Evolutionary conservation across 2,888 invertebrate species (phyloP), one percentile per base, ranked within the genome.

Genomic region (Maniola hyperantus): DNA sequence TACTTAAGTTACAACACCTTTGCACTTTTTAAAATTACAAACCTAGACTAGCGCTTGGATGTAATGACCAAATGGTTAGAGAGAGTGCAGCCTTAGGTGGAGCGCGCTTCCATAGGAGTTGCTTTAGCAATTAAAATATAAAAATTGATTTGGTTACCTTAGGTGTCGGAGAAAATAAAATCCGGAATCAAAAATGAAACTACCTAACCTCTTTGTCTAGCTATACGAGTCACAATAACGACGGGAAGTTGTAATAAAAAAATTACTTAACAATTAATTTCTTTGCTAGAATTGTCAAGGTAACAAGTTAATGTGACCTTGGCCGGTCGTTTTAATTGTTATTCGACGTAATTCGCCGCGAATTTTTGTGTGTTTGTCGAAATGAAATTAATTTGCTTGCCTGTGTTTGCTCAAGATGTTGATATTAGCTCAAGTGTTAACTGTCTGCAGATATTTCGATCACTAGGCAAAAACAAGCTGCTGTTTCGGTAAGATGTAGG

Each of bases 291-390:
- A 20, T 20, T 57, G 39, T 57, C 42, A 42, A 57, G 57, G 39
- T 20, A n/a, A 20, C 42, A 20, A 10, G 20, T 6, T 18, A 20
- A 42, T 6, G 13, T 42, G 42, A 20, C 57, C 57, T 57, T 57
- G 42, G 36, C 1, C 7, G 39, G 57, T 39, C 13, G 18, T 42
- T 42, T 18, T 57, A 42, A 42, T 57, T 57, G 57, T 57, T 39
- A 36, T 39, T 42, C 13, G 2, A 42, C 42, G 20, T 39, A 57
- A 57, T 57, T 13, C n/a, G 20, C 42, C 20, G 42, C 20, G 57
- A 57, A 36, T 42, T 57, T 57, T 57, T 42, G n/a, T 34, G 11
- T 57, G 57, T 57, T 57, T 42, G 57, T 11, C 13, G 11, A 39
- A 57, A 57, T 36, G 36, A 15, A 15, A 54, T 54, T 34, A 15